Percentiles rank a stretch among this genome's conserved stretches.
phyloP scores from a whole-genome alignment of 2,797 vertebrate species.

The Anomalospiza imberbis region DNA sequence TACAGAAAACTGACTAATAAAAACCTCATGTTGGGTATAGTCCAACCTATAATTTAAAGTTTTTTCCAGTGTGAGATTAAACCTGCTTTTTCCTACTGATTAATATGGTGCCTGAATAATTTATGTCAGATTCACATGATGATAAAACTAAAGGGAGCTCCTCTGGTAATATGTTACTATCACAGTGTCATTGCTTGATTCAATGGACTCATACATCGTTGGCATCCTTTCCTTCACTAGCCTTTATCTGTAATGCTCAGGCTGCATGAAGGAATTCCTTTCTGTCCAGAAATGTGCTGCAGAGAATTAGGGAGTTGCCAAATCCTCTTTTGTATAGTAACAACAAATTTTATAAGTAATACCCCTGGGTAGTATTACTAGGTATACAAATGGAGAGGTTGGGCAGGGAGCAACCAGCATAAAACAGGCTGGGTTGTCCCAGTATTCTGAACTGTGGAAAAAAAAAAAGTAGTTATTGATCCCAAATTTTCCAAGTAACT shows the following conservation, averaged over 20 bases:
- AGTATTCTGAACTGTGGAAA: not conserved
- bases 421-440: not conserved
- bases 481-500: not conserved
- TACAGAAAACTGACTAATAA: not conserved
- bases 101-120: slow-evolving; percentile 38
- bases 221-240: not conserved
- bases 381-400: not conserved
- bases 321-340: not conserved
- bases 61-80: slow-evolving; percentile 36
- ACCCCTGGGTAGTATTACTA: not conserved
- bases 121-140: slow-evolving; percentile 6
- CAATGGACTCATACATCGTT: not conserved
- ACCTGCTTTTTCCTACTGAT: slow-evolving; percentile 14
- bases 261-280: not conserved
- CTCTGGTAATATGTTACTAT: not conserved
- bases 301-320: not conserved
- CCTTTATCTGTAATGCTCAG: not conserved
- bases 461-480: not conserved
- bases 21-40: slow-evolving; percentile 22
- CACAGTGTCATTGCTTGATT: not conserved
- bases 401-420: not conserved
- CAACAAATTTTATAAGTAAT: not conserved
- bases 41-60: slow-evolving; percentile 29
- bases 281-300: not conserved
- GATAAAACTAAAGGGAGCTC: not conserved